phyloP scores from a whole-genome alignment of 2,888 invertebrate species.

The Nematopogon swammerdamellus region DNA sequence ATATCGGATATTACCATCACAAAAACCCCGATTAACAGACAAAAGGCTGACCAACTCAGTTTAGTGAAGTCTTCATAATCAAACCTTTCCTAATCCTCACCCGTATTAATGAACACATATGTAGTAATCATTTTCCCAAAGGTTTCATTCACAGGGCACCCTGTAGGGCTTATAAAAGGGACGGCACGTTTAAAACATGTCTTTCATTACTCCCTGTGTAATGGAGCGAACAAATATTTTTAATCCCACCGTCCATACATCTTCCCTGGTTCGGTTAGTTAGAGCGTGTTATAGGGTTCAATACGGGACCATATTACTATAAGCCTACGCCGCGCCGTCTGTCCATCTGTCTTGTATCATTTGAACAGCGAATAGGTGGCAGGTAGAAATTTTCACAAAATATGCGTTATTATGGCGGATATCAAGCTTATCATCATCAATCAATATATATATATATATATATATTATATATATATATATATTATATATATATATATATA shows the following conservation, averaged over 20 bases:
- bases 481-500: no score
- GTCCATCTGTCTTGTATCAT: no score
- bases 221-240: conserved; percentile 56
- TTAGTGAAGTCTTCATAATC: not conserved
- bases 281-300: no score
- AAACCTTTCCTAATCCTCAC: not conserved
- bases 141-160: conserved; percentile 41
- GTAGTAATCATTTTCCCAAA: conserved; percentile 33
- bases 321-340: no score
- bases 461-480: no score
- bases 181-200: conserved; percentile 27
- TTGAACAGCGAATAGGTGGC: no score
- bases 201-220: conserved; percentile 53
- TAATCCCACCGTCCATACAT: conserved; percentile 52
- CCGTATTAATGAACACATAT: not conserved
- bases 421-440: no score
- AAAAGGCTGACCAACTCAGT: no score
- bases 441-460: no score
- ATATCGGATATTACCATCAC: not conserved
- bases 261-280: conserved; percentile 53
- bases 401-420: no score
- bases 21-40: not conserved
- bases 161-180: conserved; percentile 48
- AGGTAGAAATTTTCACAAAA: no score
- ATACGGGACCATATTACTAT: no score